Evolutionary conservation across 2,113 vertebrate species (phyloP), one percentile per base, ranked within the genome.

Genomic region (Geococcyx californianus): DNA sequence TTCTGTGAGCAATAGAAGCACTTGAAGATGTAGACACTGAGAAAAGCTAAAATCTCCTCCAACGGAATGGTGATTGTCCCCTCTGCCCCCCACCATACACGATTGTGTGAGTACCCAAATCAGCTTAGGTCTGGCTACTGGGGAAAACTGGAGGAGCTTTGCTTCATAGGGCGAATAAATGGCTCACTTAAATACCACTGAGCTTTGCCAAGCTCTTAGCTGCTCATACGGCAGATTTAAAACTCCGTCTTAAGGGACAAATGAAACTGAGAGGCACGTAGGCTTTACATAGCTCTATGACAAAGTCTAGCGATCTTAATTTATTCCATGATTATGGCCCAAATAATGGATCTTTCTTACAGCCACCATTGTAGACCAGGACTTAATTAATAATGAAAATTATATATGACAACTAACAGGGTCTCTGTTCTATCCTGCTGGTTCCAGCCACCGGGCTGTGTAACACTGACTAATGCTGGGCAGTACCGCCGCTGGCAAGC

Each of bases 11-110:
- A n/a, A 28, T 1, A 78, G 44, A 63, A 93, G 36, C 21, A 36
- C 28, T 56, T 84, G 36, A 78, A 87, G 38, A 18, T 40, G 55
- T 28, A 33, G 34, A 52, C 11, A 7, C 0, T 51, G 59, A 34
- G 18, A 36, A 68, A 78, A 72, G 47, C 12, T 40, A 16, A 74
- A 84, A 63, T 26, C 9, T 68, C 33, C 80, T 79, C 83, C 73
- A 56, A 3, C 31, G 52, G 21, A 24, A 49, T 38, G 14, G n/a
- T 86, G 80, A 45, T 55, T 21, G 3, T 15, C 8, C 18, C 23
- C 29, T 4, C 5, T 13, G 15, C 6, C 16, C 17, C 23, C 8
- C 13, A 15, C 31, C 2, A 8, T 0, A 14, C 10, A 42, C 4
- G 12, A 8, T 3, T 28, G 15, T 55, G 14, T 28, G 36, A 92